Evolutionary conservation across 2,888 invertebrate species (phyloP), one percentile per base, ranked within the genome.

Genomic region (Elegia similella): DNA sequence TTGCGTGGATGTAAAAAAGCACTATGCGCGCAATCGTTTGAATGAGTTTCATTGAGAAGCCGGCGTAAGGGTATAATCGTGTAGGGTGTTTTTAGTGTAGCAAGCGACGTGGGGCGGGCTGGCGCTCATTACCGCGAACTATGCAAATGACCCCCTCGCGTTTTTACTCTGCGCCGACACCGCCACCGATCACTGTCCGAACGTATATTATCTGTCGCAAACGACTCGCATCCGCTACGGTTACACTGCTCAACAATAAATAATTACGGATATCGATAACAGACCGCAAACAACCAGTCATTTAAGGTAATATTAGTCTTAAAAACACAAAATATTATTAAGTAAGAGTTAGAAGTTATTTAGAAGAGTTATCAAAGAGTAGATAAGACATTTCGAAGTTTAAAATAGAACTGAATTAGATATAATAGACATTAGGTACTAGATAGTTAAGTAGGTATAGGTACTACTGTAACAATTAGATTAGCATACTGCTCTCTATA

Each of bases 61-160:
- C 72, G 63, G 67, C 67, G 61, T 63, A 63, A 66, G 71, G 65
- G 62, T 68, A 65, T 67, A 70, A 70, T 70, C 66, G 69, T 59
- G 69, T 69, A 72, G 72, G 75, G 69, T 63, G 73, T 67, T 70
- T 76, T 75, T 75, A 65, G 77, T 62, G 64, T 61, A 62, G 73
- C 73, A 63, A 65, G 70, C 59, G 65, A 63, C 63, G 59, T 62
- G 66, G 66, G 71, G 69, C 66, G 70, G 71, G 64, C 72, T 64
- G 64, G 64, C 75, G 75, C 80, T 84, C 82, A 84, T 85, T 85
- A 89, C 83, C 75, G 82, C 81, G 78, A 77, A 80, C 84, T 84
- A 90, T 90, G 90, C 80, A 90, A 91, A 91, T 89, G 85, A 86
- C 79, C 80, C 80, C 74, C 75, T 82, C 74, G 83, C 78, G 84